Conservation (phyloP, 1,140 invertebrate species). For the Tetramorium parvispinum region DNA sequence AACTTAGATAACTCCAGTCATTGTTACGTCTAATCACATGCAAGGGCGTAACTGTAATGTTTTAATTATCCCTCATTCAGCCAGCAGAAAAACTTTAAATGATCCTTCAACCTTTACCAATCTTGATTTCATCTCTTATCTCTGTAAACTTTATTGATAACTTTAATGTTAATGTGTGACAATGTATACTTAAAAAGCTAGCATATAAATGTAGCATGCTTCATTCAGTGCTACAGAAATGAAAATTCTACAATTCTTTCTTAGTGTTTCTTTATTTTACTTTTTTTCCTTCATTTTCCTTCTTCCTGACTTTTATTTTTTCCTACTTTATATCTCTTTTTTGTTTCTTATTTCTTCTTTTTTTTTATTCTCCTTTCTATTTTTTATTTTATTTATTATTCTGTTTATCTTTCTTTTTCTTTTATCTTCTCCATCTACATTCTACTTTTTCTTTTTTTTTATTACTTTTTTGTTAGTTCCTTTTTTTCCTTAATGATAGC, state of each 20-base stretch:
- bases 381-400: background rate
- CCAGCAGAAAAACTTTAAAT: background rate
- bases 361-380: background rate
- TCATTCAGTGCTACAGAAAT: background rate
- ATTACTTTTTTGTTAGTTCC: background rate
- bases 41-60: conserved; percentile 12
- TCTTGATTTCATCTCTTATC: background rate
- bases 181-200: background rate
- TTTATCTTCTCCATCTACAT: background rate
- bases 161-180: background rate
- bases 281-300: background rate
- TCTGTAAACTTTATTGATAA: background rate
- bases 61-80: conserved; percentile 2
- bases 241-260: background rate
- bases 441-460: background rate
- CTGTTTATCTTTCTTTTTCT: background rate
- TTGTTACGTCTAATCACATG: background rate
- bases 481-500: background rate
- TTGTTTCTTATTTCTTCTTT: background rate
- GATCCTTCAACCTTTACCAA: background rate
- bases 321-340: background rate
- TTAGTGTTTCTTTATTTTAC: background rate
- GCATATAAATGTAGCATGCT: background rate
- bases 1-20: background rate
- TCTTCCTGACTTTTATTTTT: background rate